phyloP scores from a whole-genome alignment of 2,888 invertebrate species.

The Timema cristinae region DNA sequence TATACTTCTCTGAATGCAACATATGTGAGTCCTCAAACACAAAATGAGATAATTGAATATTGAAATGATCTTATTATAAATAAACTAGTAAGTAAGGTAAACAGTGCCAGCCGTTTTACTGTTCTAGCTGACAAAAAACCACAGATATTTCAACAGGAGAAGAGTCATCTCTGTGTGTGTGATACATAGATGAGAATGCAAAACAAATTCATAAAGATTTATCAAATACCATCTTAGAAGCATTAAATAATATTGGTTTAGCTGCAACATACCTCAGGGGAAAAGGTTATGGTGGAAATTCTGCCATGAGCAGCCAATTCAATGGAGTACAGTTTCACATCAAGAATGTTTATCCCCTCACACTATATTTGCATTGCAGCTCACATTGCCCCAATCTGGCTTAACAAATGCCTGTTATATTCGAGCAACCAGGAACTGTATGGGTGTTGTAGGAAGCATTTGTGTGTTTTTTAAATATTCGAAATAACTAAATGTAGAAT shows the following conservation, averaged over 20 bases:
- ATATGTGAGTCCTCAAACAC: conserved; percentile 36
- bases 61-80: conserved; percentile 32
- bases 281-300: conserved; percentile 36
- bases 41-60: conserved; percentile 37
- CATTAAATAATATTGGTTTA: conserved; percentile 30
- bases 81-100: conserved; percentile 35
- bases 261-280: conserved; percentile 32
- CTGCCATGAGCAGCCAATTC: conserved; percentile 33
- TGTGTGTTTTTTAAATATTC: conserved; percentile 11
- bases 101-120: conserved; percentile 37
- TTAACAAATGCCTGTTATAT: conserved; percentile 32
- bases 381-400: conserved; percentile 37
- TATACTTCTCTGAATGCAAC: conserved; percentile 32
- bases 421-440: conserved; percentile 33
- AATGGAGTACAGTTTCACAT: conserved; percentile 33
- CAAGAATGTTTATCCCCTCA: conserved; percentile 22
- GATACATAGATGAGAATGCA: no score
- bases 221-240: conserved; percentile 30
- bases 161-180: conserved; percentile 36
- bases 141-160: conserved; percentile 36
- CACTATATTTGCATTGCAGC: no score
- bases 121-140: no score
- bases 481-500: conserved; percentile 6
- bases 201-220: conserved; percentile 32
- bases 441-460: conserved; percentile 26